phyloP scores from a whole-genome alignment of 2,888 invertebrate species.

The Drepanosiphum platanoidis region DNA sequence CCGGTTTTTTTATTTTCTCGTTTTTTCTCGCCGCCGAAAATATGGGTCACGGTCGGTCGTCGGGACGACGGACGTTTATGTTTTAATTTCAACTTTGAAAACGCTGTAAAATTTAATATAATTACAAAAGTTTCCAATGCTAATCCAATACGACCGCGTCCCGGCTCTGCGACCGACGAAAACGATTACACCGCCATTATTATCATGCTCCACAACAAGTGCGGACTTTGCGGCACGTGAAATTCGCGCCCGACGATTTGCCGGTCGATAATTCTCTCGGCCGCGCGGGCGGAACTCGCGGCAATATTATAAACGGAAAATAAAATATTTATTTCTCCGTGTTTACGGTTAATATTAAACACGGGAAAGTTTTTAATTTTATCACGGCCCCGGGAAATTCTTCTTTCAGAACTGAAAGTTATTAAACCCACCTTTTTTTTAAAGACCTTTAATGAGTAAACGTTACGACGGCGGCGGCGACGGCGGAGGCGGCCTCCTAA shows the following conservation, averaged over 20 bases:
- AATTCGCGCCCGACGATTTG: neutral
- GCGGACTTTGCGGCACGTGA: neutral
- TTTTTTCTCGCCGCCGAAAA: neutral
- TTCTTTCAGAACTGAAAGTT: conserved; percentile 13
- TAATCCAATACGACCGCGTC: neutral
- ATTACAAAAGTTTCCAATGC: conserved; percentile 9
- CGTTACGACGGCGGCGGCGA: neutral
- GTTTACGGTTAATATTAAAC: conserved; percentile 35
- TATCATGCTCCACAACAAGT: neutral
- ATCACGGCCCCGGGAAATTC: neutral
- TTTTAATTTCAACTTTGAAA: neutral
- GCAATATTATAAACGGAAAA: neutral
- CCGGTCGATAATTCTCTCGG: neutral
- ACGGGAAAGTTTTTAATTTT: conserved; percentile 7
- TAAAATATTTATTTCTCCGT: neutral
- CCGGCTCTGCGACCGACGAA: neutral
- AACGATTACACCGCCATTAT: neutral
- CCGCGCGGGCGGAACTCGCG: neutral
- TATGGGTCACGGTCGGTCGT: neutral
- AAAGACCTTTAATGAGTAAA: conserved; percentile 34
- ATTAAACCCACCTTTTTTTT: conserved; percentile 26
- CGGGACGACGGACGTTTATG: neutral
- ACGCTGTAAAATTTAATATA: neutral
- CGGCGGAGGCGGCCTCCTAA: neutral
- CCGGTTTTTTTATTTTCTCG: neutral